phyloP scores from a whole-genome alignment of 2,113 vertebrate species.

The Pithys albifrons region DNA sequence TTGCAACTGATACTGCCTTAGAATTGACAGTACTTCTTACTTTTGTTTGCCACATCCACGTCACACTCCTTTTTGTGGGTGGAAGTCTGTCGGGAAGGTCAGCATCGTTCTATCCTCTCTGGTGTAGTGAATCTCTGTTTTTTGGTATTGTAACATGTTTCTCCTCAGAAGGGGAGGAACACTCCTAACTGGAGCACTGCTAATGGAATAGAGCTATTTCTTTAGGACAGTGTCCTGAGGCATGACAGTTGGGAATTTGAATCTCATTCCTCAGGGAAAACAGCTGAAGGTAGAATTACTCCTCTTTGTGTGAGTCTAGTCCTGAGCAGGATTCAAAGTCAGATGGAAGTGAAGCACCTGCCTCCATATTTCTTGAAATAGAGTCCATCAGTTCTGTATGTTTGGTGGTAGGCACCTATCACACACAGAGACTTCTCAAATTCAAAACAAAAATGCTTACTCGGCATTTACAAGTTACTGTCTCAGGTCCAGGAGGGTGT shows the following conservation, averaged over 20 bases:
- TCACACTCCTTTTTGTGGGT: not conserved
- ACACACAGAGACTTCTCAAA: not conserved
- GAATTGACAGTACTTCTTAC: not conserved
- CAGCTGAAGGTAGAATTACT: not conserved
- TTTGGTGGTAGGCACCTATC: not conserved
- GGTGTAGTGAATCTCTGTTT: not conserved
- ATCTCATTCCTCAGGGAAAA: not conserved
- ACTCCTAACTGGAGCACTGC: not conserved
- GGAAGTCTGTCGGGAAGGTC: not conserved
- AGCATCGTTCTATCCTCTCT: not conserved
- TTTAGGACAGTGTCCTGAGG: not conserved
- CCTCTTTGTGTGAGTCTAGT: accelerated
- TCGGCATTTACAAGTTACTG: not conserved
- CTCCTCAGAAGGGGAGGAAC: not conserved
- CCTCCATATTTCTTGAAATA: not conserved
- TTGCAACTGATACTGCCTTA: not conserved
- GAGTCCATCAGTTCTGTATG: not conserved
- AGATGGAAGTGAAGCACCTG: accelerated
- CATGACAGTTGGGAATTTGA: not conserved
- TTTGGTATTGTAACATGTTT: not conserved
- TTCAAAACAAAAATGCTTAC: not conserved
- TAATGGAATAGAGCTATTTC: not conserved
- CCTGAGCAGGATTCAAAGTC: not conserved
- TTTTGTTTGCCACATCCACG: not conserved
- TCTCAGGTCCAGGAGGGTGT: not conserved